Evolutionary conservation across 2,888 invertebrate genomes (phyloP).

Genomic region (Drosophila seclusa): DNA sequence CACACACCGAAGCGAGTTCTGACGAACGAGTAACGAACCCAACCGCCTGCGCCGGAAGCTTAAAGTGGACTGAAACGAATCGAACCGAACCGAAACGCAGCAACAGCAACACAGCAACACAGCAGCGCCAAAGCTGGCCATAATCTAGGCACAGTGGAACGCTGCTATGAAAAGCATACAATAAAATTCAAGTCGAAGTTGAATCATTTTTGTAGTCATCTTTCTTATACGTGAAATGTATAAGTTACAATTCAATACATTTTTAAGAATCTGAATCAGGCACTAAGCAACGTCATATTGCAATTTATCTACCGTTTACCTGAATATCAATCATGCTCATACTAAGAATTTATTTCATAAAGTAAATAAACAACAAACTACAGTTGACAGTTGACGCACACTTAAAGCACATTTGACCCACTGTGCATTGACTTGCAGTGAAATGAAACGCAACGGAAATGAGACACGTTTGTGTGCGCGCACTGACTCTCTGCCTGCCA

Average conservation of each 20-base stretch:
- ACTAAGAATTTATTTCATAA: not conserved
- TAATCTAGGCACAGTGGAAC: constrained; percentile 37
- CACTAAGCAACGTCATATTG: not conserved
- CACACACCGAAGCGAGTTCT: constrained; percentile 56
- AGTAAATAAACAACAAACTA: not conserved
- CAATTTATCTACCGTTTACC: not conserved
- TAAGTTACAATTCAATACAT: not conserved
- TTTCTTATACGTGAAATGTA: not conserved
- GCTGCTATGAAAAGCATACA: not conserved
- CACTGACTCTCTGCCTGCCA: constrained; percentile 12
- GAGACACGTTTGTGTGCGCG: constrained; percentile 41
- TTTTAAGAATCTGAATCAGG: not conserved
- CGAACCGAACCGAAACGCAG: constrained; percentile 60
- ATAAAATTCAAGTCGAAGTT: not conserved
- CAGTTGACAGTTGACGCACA: no score
- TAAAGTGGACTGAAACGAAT: constrained; percentile 76
- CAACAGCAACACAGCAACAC: constrained; percentile 37
- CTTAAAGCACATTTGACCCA: constrained; percentile 4
- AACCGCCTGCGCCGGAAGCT: constrained; percentile 81
- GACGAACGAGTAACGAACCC: constrained; percentile 47
- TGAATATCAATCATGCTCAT: not conserved
- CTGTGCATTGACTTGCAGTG: constrained; percentile 47
- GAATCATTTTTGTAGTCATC: not conserved
- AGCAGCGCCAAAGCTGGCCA: constrained; percentile 49
- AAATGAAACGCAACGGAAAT: constrained; percentile 68